Evolutionary conservation across 2,113 vertebrate genomes (phyloP).

Genomic region (Indicator maculatus): DNA sequence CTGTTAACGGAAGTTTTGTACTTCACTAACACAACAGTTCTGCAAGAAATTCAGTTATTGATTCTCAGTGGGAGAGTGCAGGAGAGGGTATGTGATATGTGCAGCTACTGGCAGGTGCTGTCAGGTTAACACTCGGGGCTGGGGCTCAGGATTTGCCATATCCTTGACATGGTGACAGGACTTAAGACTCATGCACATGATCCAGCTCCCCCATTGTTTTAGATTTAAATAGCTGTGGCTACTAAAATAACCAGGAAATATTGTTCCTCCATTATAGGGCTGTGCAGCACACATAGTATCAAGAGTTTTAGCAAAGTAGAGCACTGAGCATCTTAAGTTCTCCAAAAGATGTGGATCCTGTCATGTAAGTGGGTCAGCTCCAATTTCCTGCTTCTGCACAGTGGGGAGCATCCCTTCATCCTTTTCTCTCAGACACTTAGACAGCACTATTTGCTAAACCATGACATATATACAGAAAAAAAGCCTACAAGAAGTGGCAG

Average conservation of each 20-base stretch:
- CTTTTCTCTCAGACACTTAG: neutral
- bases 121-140: neutral
- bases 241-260: neutral
- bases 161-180: neutral
- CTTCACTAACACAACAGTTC: neutral
- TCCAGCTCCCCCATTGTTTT: neutral
- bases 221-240: neutral
- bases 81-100: fast-evolving
- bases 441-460: neutral
- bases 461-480: neutral
- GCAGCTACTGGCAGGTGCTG: neutral
- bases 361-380: neutral
- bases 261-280: neutral
- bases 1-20: neutral
- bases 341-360: neutral
- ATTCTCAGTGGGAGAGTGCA: neutral
- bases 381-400: neutral
- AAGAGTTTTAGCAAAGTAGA: neutral
- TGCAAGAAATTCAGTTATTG: neutral
- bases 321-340: neutral
- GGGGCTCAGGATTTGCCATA: neutral
- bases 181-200: neutral
- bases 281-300: neutral
- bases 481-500: neutral
- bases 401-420: neutral